phyloP scores from a whole-genome alignment of 2,113 vertebrate species.

The Nesospiza acunhae region DNA sequence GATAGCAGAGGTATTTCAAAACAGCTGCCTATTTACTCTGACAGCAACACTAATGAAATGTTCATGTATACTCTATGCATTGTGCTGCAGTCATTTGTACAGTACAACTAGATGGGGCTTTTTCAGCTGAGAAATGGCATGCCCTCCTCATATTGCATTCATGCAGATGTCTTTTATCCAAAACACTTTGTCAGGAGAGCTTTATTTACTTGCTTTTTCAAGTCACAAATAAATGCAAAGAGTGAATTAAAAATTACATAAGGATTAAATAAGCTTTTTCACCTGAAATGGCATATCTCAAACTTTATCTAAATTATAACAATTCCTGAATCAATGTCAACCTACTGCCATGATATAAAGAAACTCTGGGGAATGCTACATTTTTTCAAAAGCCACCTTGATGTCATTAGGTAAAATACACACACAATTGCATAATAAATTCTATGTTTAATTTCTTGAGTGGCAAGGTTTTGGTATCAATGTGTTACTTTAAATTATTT shows the following conservation, averaged over 20 bases:
- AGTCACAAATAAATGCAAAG: neutral
- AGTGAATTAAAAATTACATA: neutral
- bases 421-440: conserved; percentile 3
- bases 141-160: neutral
- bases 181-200: neutral
- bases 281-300: neutral
- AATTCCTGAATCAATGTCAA: neutral
- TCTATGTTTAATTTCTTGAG: conserved; percentile 24
- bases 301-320: conserved; percentile 3
- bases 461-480: neutral
- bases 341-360: neutral
- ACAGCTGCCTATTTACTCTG: neutral
- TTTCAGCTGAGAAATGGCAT: conserved; percentile 7
- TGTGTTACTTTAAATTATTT: conserved; percentile 38
- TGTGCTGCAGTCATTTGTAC: neutral
- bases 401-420: conserved; percentile 7
- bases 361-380: neutral
- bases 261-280: neutral
- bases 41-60: conserved; percentile 4
- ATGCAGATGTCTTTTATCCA: neutral
- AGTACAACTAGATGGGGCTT: neutral
- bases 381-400: neutral
- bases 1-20: neutral
- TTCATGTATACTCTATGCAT: neutral
- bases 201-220: neutral